Evolutionary conservation across 2,888 invertebrate genomes (phyloP).

Genomic region (Ochropacha duplaris): DNA sequence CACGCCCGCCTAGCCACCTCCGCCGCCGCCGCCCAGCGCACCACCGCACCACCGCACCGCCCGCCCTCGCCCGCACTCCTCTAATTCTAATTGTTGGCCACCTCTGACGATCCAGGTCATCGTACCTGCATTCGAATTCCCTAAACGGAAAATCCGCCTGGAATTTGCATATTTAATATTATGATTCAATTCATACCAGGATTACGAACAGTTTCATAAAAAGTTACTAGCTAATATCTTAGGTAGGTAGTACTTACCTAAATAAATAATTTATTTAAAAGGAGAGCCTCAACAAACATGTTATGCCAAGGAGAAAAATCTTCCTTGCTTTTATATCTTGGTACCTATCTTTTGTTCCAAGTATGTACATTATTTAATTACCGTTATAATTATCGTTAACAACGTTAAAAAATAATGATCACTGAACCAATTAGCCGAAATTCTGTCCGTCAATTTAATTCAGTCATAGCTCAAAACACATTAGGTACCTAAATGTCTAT

Average conservation of each 20-base stretch:
- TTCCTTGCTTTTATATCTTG: constrained; percentile 22
- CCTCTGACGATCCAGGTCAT: constrained; percentile 75
- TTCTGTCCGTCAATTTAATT: too few relatives aligned
- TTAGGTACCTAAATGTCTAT: too few relatives aligned
- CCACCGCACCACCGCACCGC: constrained; percentile 25
- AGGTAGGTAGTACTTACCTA: constrained; percentile 4
- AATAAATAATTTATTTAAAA: constrained; percentile 49
- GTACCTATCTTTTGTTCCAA: too few relatives aligned
- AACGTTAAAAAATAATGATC: too few relatives aligned
- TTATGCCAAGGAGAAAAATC: constrained; percentile 30
- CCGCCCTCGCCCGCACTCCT: constrained; percentile 53
- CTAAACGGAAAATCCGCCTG: constrained; percentile 52
- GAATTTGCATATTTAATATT: constrained; percentile 68
- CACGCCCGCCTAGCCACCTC: constrained; percentile 13
- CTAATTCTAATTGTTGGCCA: constrained; percentile 75
- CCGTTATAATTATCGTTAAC: too few relatives aligned
- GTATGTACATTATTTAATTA: too few relatives aligned
- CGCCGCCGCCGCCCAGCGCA: constrained; percentile 35
- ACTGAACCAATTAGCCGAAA: background rate
- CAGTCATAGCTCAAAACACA: too few relatives aligned
- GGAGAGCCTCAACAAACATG: constrained; percentile 33
- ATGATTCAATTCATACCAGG: constrained; percentile 54
- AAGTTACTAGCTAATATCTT: constrained; percentile 59
- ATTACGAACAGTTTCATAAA: constrained; percentile 62
- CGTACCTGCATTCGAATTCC: constrained; percentile 69